Percentiles rank a stretch among this genome's conserved stretches.
Evolutionary conservation across 2,888 invertebrate species (phyloP).

Genomic region (Dusona sp.): DNA sequence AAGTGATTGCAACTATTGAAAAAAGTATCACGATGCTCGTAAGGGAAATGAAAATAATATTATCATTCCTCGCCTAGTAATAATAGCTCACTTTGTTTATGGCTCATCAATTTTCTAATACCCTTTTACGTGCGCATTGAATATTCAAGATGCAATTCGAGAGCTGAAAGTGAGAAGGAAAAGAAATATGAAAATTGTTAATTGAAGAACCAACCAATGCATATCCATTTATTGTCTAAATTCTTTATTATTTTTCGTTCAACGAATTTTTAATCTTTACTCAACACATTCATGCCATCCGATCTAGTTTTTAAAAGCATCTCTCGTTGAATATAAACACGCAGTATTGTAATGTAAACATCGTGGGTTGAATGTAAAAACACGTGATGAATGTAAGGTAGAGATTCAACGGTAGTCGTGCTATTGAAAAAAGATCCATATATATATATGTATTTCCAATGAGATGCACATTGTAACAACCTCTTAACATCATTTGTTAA

Average conservation of each 20-base stretch:
- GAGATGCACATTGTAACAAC: background rate
- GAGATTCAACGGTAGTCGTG: background rate
- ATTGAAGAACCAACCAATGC: constrained; percentile 32
- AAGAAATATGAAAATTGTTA: constrained; percentile 10
- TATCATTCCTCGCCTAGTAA: constrained; percentile 1
- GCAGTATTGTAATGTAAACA: constrained; percentile 7
- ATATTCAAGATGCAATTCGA: constrained; percentile 62
- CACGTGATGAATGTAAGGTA: constrained; percentile 18
- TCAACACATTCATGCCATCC: constrained; percentile 8
- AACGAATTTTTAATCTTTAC: background rate
- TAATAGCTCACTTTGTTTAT: constrained; percentile 73
- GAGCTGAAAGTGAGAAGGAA: background rate
- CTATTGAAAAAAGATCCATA: background rate
- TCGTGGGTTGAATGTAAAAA: constrained; percentile 31
- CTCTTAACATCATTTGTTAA: constrained; percentile 5
- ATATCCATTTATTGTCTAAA: constrained; percentile 9
- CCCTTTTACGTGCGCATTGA: constrained; percentile 13
- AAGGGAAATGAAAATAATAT: constrained; percentile 1
- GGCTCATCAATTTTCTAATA: constrained; percentile 57
- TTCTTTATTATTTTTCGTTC: background rate
- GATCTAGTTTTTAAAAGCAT: constrained; percentile 8
- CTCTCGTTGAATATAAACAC: constrained; percentile 9
- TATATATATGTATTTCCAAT: constrained; percentile 1
- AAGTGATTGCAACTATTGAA: constrained; percentile 18
- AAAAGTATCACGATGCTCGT: background rate